Conservation (phyloP, 1,140 invertebrate species). For the Adoxophyes honmai region DNA sequence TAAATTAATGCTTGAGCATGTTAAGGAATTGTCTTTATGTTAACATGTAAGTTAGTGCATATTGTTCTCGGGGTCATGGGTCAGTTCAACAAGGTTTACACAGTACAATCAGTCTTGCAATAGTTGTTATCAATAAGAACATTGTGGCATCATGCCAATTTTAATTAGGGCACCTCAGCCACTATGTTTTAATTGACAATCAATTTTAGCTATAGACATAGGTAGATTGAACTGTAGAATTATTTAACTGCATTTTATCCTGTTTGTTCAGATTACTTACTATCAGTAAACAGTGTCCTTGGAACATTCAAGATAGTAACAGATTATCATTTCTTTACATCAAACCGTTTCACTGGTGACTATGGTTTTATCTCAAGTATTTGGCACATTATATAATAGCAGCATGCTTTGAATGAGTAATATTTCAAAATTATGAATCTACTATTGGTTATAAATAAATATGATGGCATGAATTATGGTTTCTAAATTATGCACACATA, state of each 20-base stretch:
- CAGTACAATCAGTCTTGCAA: background rate
- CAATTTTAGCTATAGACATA: too few relatives aligned
- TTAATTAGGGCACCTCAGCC: constrained; percentile 4
- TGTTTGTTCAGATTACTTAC: constrained; percentile 5
- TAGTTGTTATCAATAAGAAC: background rate
- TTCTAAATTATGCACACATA: too few relatives aligned
- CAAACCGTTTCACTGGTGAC: background rate
- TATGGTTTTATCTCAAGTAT: constrained; percentile 13
- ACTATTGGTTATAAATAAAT: too few relatives aligned
- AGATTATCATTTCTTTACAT: constrained; percentile 9
- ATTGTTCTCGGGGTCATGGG: constrained; percentile 8
- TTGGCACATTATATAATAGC: background rate
- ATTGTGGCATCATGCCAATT: background rate
- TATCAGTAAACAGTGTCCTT: background rate
- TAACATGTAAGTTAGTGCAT: background rate
- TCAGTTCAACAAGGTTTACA: background rate
- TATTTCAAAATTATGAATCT: too few relatives aligned
- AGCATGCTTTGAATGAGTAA: too few relatives aligned
- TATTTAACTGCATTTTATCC: background rate
- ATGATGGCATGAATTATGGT: too few relatives aligned
- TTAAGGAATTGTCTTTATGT: background rate
- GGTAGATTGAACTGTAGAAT: background rate
- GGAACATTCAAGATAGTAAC: background rate
- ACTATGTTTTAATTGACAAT: background rate
- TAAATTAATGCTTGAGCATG: too few relatives aligned